Evolutionary conservation across 2,888 invertebrate genomes (phyloP).

Genomic region (Schizotus pectinicornis): DNA sequence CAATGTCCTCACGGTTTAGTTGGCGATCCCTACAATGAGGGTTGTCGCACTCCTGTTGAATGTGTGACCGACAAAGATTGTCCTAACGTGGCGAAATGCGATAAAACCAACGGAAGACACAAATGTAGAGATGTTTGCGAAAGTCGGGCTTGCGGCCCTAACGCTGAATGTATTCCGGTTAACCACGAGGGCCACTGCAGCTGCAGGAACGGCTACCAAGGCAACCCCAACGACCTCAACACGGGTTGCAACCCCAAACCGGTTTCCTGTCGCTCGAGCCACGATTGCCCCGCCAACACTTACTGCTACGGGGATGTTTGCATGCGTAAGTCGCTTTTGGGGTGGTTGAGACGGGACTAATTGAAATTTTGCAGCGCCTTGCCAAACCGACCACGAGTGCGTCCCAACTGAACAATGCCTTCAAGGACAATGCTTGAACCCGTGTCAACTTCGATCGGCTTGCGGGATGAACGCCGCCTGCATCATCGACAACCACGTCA

Average conservation of each 20-base stretch:
- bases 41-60: constrained; percentile 82
- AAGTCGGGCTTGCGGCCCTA: constrained; percentile 77
- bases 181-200: constrained; percentile 80
- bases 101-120: constrained; percentile 71
- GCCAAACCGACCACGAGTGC: constrained; percentile 81
- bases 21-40: constrained; percentile 85
- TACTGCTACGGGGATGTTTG: constrained; percentile 84
- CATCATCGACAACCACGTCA: constrained; percentile 71
- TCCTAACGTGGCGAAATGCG: constrained; percentile 79
- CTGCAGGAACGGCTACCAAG: constrained; percentile 79
- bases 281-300: constrained; percentile 78
- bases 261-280: constrained; percentile 71
- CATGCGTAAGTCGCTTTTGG: constrained; percentile 69
- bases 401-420: constrained; percentile 78
- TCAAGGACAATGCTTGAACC: constrained; percentile 81
- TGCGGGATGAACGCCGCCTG: constrained; percentile 88
- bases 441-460: constrained; percentile 75
- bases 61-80: constrained; percentile 82
- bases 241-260: constrained; percentile 79
- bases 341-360: neutral
- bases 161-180: constrained; percentile 80
- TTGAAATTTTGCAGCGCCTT: constrained; percentile 65
- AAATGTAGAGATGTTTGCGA: constrained; percentile 88
- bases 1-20: constrained; percentile 78
- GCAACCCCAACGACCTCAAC: constrained; percentile 72